A percentile compares a stretch with the other conserved stretches of the same genome.
phyloP scores from a whole-genome alignment of 2,888 invertebrate species.

The Heteromyza rotundicornis region DNA sequence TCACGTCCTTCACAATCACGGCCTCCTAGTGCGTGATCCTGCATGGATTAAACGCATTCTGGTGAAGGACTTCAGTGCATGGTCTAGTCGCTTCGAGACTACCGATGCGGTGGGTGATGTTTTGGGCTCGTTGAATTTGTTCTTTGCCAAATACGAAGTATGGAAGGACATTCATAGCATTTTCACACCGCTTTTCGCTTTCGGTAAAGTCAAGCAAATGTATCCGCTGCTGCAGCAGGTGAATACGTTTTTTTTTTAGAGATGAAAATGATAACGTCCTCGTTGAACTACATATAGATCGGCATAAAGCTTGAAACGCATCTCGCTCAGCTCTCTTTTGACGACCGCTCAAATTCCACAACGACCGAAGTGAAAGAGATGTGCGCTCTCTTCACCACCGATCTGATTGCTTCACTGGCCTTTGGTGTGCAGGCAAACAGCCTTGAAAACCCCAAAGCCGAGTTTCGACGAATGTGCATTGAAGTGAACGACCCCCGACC shows the following conservation, averaged over 20 bases:
- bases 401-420: slow-evolving; percentile 63
- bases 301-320: slow-evolving; percentile 49
- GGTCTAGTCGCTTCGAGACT: slow-evolving; percentile 49
- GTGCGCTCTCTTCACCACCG: slow-evolving; percentile 57
- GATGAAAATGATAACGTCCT: no score
- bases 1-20: slow-evolving; percentile 62
- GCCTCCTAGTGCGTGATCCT: slow-evolving; percentile 60
- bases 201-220: slow-evolving; percentile 55
- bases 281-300: slow-evolving; percentile 32
- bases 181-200: slow-evolving; percentile 62
- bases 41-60: slow-evolving; percentile 62
- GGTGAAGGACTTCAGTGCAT: slow-evolving; percentile 62
- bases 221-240: slow-evolving; percentile 48
- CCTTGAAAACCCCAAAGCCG: slow-evolving; percentile 58
- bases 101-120: slow-evolving; percentile 53
- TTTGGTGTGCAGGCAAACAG: slow-evolving; percentile 63
- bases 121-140: slow-evolving; percentile 61
- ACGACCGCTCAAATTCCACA: slow-evolving; percentile 16
- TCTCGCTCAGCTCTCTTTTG: slow-evolving; percentile 34
- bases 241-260: background rate
- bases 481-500: slow-evolving; percentile 57
- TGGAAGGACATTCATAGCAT: slow-evolving; percentile 61
- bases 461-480: slow-evolving; percentile 59
- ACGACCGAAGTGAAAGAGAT: slow-evolving; percentile 48
- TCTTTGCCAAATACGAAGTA: slow-evolving; percentile 60